These are phyloP conservation scores for Stenodema calcarata DNA, from an alignment of 2,888 invertebrate genomes.

Conservation along the genomic window DNA sequence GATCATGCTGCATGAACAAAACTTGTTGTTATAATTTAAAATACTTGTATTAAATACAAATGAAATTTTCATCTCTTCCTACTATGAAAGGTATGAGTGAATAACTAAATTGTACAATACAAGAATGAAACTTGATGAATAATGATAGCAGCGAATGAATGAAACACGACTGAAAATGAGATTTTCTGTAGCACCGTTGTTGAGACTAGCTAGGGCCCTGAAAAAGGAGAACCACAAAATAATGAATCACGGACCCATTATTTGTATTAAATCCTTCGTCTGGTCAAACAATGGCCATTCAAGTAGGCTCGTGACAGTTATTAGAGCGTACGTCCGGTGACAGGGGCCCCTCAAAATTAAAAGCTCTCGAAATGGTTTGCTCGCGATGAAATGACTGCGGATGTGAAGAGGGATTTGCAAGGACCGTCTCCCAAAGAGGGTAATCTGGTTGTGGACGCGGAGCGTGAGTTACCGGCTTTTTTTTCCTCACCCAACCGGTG, in stretches of 20 bases:
- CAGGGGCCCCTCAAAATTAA: background rate
- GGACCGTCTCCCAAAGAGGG: background rate
- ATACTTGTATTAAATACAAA: too few species aligned
- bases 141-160: too few species aligned
- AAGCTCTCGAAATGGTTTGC: background rate
- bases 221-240: background rate
- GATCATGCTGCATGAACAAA: too few species aligned
- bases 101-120: too few species aligned
- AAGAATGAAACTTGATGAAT: too few species aligned
- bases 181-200: background rate
- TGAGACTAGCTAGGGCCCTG: background rate
- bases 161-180: background rate
- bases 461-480: background rate
- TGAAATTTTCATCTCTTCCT: too few species aligned
- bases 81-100: too few species aligned
- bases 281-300: background rate
- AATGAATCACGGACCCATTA: background rate
- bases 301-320: background rate
- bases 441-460: background rate
- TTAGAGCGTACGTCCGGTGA: background rate
- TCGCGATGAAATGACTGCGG: background rate
- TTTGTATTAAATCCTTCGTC: background rate
- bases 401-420: background rate
- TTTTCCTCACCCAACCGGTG: background rate
- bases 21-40: too few species aligned